A percentile compares a stretch with the other conserved stretches of the same genome.
Evolutionary conservation across 2,113 vertebrate genomes (phyloP).

Genomic region (Globicephala melas): DNA sequence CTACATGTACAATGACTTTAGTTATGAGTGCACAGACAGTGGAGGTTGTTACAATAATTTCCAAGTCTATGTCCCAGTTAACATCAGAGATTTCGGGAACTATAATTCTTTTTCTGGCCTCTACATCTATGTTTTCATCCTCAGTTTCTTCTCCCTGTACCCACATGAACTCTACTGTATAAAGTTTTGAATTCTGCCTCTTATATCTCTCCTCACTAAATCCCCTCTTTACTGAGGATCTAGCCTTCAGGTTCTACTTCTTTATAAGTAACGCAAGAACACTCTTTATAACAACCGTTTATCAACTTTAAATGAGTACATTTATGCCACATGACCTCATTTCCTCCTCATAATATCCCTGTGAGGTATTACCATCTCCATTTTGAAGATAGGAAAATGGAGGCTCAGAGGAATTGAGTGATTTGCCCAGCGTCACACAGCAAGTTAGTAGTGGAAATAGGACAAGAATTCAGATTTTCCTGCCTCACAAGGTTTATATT

Average conservation of each 20-base stretch:
- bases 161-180: neutral
- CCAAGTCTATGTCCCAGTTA: neutral
- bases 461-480: neutral
- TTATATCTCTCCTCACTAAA: neutral
- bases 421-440: neutral
- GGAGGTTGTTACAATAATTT: neutral
- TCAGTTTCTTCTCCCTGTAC: neutral
- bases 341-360: neutral
- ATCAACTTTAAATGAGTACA: neutral
- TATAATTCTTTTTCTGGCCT: neutral
- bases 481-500: neutral
- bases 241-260: neutral
- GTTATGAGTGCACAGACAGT: neutral
- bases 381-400: neutral
- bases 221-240: neutral
- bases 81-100: neutral
- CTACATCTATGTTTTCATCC: neutral
- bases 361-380: neutral
- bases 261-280: neutral
- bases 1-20: neutral
- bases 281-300: neutral
- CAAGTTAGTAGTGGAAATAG: neutral
- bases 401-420: neutral
- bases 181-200: slow-evolving; percentile 3
- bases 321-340: neutral